phyloP scores from a whole-genome alignment of 2,888 invertebrate species.

The Thecophora atra region DNA sequence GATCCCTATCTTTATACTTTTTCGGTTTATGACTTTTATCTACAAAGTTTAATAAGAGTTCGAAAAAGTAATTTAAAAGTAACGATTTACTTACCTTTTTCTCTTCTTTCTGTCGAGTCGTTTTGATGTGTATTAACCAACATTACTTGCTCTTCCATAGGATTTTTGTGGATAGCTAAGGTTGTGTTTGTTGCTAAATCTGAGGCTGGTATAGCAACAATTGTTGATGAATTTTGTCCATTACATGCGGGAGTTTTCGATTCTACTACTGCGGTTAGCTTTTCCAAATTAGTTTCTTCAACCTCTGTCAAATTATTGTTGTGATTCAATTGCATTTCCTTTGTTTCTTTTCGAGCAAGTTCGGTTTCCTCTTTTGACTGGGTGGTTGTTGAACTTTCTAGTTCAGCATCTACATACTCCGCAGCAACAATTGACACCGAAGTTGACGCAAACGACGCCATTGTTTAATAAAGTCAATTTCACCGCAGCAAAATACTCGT shows the following conservation, averaged over 20 bases:
- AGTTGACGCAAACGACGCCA: conserved; percentile 34
- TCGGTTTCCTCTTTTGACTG: conserved; percentile 12
- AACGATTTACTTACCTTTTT: conserved; percentile 12
- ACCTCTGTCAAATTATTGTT: background rate
- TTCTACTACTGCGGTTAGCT: background rate
- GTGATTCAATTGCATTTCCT: background rate
- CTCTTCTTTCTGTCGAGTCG: background rate
- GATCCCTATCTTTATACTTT: conserved; percentile 62
- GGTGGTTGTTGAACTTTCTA: conserved; percentile 9
- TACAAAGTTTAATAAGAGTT: conserved; percentile 33
- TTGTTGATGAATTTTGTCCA: background rate
- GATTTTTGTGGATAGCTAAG: background rate
- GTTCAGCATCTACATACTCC: background rate
- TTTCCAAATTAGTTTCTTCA: background rate
- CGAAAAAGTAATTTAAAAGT: conserved; percentile 5
- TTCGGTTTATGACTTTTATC: conserved; percentile 63
- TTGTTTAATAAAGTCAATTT: conserved; percentile 31
- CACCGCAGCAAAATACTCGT: background rate
- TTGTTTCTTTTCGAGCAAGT: background rate
- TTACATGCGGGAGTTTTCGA: background rate
- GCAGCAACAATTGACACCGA: conserved; percentile 3
- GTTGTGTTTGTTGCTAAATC: background rate
- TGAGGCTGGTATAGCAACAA: background rate
- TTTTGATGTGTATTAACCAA: background rate
- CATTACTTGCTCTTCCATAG: background rate